Percentiles rank a stretch among this genome's conserved stretches.
Conservation (phyloP, 2,888 invertebrate genomes). For the Philereme vetulata region DNA sequence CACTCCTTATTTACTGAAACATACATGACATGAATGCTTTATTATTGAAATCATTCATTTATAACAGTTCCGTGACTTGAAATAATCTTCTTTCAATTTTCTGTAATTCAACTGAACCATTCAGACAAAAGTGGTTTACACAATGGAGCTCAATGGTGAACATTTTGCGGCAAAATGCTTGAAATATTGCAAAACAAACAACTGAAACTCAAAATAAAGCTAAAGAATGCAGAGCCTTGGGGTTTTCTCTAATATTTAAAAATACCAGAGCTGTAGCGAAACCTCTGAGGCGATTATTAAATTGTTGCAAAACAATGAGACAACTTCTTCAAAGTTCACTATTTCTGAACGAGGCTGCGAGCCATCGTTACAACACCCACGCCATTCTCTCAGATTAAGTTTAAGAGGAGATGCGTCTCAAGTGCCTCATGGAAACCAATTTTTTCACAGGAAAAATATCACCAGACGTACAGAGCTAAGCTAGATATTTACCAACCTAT, state of each 20-base stretch:
- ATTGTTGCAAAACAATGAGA: too few relatives aligned
- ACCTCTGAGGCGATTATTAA: too few relatives aligned
- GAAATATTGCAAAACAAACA: conserved; percentile 1
- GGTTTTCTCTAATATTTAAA: too few relatives aligned
- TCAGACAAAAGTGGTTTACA: neutral
- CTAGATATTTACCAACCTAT: neutral
- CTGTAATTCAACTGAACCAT: conserved; percentile 1
- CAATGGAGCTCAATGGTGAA: neutral
- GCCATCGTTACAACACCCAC: too few relatives aligned
- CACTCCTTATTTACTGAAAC: neutral
- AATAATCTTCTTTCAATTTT: conserved; percentile 10
- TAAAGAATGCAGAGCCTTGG: neutral
- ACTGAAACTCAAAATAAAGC: neutral
- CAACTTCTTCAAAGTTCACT: too few relatives aligned
- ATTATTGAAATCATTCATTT: conserved; percentile 1
- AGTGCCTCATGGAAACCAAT: too few relatives aligned
- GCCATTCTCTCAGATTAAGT: too few relatives aligned
- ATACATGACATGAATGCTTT: conserved; percentile 9
- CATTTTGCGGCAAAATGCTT: conserved; percentile 1
- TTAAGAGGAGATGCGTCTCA: too few relatives aligned
- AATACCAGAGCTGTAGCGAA: too few relatives aligned
- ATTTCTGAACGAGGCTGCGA: too few relatives aligned
- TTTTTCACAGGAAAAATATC: too few relatives aligned
- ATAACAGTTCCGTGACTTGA: conserved; percentile 3
- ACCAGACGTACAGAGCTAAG: too few relatives aligned